Percentiles rank a stretch among this genome's conserved stretches.
phyloP scores from a whole-genome alignment of 2,797 vertebrate genomes.

The Poeciliopsis infans region DNA sequence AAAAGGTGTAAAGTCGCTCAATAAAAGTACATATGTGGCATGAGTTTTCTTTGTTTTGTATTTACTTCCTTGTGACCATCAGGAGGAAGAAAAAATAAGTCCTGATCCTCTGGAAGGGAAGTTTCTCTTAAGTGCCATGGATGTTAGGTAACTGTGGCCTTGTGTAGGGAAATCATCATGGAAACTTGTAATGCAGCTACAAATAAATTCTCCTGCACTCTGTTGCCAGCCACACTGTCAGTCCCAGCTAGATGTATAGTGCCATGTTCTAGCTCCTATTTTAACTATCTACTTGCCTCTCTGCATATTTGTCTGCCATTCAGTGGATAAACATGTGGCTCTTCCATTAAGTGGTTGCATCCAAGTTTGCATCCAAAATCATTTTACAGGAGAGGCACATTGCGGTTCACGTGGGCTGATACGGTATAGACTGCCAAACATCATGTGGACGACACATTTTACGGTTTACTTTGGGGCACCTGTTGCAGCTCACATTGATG shows the following conservation, averaged over 20 bases:
- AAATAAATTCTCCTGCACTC: constrained; percentile 64
- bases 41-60: not conserved
- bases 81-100: constrained; percentile 1
- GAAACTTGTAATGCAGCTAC: constrained; percentile 73
- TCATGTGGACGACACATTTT: constrained; percentile 4
- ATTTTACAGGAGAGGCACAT: not conserved
- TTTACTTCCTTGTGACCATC: not conserved
- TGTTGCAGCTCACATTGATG: constrained; percentile 66
- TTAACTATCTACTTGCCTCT: not conserved
- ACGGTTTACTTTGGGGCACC: constrained; percentile 61
- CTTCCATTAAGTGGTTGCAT: not conserved
- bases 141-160: constrained; percentile 61
- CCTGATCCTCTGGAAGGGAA: constrained; percentile 6
- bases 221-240: constrained; percentile 59
- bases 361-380: not conserved
- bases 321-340: not conserved
- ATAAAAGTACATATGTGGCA: not conserved
- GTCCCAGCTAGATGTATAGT: constrained; percentile 16
- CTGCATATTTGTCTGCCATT: not conserved
- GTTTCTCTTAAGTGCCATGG: constrained; percentile 30
- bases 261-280: not conserved
- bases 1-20: not conserved
- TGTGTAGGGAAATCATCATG: constrained; percentile 68
- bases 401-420: not conserved
- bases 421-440: not conserved